Conservation (phyloP, 2,888 invertebrate genomes). For the Pseudococcus longispinus region DNA sequence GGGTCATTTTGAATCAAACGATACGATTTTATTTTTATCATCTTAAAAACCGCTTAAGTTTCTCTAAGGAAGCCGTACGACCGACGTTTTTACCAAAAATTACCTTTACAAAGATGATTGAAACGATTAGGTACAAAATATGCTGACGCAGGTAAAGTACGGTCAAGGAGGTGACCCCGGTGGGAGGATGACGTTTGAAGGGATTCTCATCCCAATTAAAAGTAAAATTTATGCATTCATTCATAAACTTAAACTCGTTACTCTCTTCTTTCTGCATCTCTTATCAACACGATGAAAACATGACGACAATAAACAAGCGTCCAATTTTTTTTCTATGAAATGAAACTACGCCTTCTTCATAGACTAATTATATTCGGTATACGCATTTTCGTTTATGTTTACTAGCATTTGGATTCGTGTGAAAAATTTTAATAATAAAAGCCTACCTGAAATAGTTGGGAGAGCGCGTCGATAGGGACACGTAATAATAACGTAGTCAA, state of each 20-base stretch:
- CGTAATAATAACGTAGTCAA: background rate
- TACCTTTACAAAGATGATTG: background rate
- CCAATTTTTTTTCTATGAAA: conserved; percentile 10
- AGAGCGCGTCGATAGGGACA: background rate
- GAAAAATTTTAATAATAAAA: background rate
- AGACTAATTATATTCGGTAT: background rate
- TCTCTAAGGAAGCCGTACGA: background rate
- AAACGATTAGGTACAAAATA: background rate
- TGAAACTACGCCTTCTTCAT: background rate
- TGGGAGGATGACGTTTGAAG: conserved; percentile 3
- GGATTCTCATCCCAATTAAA: background rate
- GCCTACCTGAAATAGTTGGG: background rate
- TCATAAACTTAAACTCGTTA: background rate
- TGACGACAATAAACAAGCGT: background rate
- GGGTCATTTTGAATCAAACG: background rate
- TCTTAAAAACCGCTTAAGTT: background rate
- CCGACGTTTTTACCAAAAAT: background rate
- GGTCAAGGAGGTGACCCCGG: conserved; percentile 8
- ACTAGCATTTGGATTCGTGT: background rate
- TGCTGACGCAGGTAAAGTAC: conserved; percentile 4
- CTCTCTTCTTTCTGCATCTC: background rate
- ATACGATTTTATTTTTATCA: background rate
- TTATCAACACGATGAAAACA: background rate
- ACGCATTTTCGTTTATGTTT: background rate
- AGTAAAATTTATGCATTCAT: conserved; percentile 10